Base-by-base conservation (phyloP, 2,888 invertebrate species). In the Sceliomorpha sp. region DNA sequence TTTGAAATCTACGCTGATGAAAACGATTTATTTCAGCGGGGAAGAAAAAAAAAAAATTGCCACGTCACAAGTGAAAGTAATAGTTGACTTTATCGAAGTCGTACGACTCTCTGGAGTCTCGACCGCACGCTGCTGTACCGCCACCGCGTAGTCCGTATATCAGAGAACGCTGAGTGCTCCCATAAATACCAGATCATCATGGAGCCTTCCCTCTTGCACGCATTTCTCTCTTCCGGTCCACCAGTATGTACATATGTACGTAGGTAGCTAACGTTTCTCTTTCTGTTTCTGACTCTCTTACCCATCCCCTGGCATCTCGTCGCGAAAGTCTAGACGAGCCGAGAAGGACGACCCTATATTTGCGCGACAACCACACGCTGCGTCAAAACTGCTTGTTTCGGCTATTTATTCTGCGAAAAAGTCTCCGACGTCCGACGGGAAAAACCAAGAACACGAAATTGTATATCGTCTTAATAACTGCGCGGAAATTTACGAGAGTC, bases 181-280 rank as follows among this genome's bases (percentile, higher is more conserved):
- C 79, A 80, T 80, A 80, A 80, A 80, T 80, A 80, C 72, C 73
- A 73, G 73, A 80, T 80, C 78, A 77, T 79, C 74, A 75, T 72
- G 70, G 68, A 66, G 56, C 47, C 55, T 58, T 58, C 70, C 64
- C 69, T 59, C 59, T 55, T 50, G 56, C 56, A 40, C 56, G 42
- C 68, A 59, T 67, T 67, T 67, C 66, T 66, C 66, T 66, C 56
- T 56, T 50, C 50, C 56, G 47, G 50, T 53, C 44, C 37, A 64
- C 56, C 50, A 42, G 44, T 56, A 37, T 50, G 64, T 64, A 50
- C 56, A 48, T 48, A 48, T 50, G 47, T 44, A 44, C 51, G 51
- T 60, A 60, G 40, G 64, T 55, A 64, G 56, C 48, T 64, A 58
- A 58, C 51, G 42, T 58, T 50, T 56, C 56, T 56, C 64, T 64